Evolutionary conservation across 92 coral and sea anemone species (phyloP).

Genomic region (Muricea muricata): DNA sequence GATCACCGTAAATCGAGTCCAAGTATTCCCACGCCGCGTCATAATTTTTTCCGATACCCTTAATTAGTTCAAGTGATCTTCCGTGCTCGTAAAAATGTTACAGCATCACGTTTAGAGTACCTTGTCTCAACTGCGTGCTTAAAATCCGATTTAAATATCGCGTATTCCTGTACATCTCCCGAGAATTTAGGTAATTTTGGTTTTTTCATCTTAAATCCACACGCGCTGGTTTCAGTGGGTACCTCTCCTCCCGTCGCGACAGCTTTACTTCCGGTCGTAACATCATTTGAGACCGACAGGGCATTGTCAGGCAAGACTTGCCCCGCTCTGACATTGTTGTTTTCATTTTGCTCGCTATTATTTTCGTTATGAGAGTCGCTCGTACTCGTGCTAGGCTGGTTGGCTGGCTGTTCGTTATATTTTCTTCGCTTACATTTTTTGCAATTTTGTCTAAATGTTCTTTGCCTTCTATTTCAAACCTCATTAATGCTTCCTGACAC

Average conservation of each 20-base stretch:
- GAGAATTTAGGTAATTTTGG: conserved; percentile 48
- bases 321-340: neutral
- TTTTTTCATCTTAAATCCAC: conserved; percentile 56
- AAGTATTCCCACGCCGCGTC: conserved; percentile 47
- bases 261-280: neutral
- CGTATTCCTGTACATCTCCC: conserved; percentile 52
- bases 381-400: neutral
- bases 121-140: conserved; percentile 49
- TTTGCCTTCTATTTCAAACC: neutral
- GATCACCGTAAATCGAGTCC: conserved; percentile 42
- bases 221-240: neutral
- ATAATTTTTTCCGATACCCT: conserved; percentile 52
- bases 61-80: conserved; percentile 20
- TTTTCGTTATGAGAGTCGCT: neutral
- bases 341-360: neutral
- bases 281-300: neutral
- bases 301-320: neutral
- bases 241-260: neutral
- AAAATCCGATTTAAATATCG: conserved; percentile 55
- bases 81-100: conserved; percentile 51
- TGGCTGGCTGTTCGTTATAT: neutral
- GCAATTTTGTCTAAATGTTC: neutral
- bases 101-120: conserved; percentile 48
- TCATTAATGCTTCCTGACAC: neutral
- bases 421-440: neutral